phyloP scores from a whole-genome alignment of 2,113 vertebrate species.

The Bubo bubo region DNA sequence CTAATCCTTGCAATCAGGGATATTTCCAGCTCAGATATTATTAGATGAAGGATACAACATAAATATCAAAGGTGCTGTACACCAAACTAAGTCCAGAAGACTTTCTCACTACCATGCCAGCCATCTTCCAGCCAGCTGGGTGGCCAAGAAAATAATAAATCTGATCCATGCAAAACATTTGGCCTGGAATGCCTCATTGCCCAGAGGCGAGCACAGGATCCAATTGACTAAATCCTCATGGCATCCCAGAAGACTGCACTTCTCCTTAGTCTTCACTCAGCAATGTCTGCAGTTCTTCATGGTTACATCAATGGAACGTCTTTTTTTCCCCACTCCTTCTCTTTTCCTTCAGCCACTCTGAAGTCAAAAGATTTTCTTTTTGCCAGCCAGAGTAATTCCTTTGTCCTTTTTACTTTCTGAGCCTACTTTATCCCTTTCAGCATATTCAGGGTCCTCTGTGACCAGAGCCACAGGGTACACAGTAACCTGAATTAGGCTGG shows the following conservation, averaged over 20 bases:
- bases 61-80: not conserved
- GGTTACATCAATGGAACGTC: not conserved
- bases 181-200: constrained; percentile 53
- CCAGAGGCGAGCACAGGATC: constrained; percentile 41
- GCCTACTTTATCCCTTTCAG: not conserved
- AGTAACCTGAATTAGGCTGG: not conserved
- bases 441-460: not conserved
- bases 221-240: constrained; percentile 68
- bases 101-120: not conserved
- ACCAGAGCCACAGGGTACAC: not conserved
- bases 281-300: not conserved
- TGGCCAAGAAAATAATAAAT: constrained; percentile 55
- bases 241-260: constrained; percentile 37
- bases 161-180: constrained; percentile 38
- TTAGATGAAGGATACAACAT: not conserved
- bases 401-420: not conserved
- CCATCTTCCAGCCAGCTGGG: constrained; percentile 19
- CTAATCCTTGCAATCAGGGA: not conserved
- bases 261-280: not conserved
- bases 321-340: not conserved
- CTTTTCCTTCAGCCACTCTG: not conserved
- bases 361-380: not conserved
- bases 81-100: not conserved
- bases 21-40: not conserved
- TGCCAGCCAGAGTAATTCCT: not conserved